Conservation (phyloP, 1,140 invertebrate species). For the Drosophila sproati region DNA sequence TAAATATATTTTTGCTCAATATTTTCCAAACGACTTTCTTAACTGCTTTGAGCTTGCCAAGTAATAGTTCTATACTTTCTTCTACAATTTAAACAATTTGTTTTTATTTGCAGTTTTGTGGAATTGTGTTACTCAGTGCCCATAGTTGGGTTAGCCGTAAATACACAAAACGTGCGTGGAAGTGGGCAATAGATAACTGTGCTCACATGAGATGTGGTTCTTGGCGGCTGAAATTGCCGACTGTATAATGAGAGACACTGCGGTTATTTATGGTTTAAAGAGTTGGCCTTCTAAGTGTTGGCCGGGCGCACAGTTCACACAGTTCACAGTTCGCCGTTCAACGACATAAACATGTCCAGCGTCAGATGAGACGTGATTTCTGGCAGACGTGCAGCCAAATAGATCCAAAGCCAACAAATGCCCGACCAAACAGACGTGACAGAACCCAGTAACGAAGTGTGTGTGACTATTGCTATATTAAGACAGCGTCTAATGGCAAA, state of each 20-base stretch:
- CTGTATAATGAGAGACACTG: slow-evolving; percentile 44
- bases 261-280: slow-evolving; percentile 63
- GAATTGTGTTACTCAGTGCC: slow-evolving; percentile 23
- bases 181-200: slow-evolving; percentile 58
- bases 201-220: slow-evolving; percentile 28
- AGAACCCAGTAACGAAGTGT: slow-evolving; percentile 38
- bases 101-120: background rate
- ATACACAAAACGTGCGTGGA: slow-evolving; percentile 49
- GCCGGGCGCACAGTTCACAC: slow-evolving; percentile 10
- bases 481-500: slow-evolving; percentile 38
- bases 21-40: no score
- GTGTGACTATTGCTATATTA: slow-evolving; percentile 64
- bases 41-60: background rate
- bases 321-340: slow-evolving; percentile 21
- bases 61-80: background rate
- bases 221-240: slow-evolving; percentile 14
- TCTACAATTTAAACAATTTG: background rate
- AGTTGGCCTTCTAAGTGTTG: slow-evolving; percentile 32
- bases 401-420: slow-evolving; percentile 28
- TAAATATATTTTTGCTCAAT: no score
- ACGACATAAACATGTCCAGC: slow-evolving; percentile 40
- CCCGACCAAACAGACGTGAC: slow-evolving; percentile 50
- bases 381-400: slow-evolving; percentile 36
- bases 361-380: slow-evolving; percentile 53
- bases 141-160: slow-evolving; percentile 11